phyloP scores from a whole-genome alignment of 1,140 invertebrate species.

The Micrasema longulum region DNA sequence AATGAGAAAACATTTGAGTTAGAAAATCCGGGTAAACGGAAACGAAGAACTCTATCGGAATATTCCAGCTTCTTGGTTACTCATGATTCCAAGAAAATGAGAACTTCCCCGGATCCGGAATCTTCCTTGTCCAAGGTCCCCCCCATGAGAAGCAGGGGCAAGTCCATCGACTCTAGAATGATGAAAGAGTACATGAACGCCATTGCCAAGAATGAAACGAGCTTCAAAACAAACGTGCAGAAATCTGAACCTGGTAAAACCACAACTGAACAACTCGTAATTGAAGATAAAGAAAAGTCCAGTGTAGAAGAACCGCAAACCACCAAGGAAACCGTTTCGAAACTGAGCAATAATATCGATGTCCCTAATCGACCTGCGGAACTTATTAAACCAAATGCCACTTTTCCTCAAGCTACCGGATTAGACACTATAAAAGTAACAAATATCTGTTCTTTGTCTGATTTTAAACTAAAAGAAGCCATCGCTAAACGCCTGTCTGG shows the following conservation, averaged over 20 bases:
- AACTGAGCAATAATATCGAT: no score
- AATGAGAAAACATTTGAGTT: not conserved
- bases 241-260: not conserved
- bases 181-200: constrained; percentile 24
- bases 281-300: constrained; percentile 2
- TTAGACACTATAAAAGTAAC: constrained; percentile 16
- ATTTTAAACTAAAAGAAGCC: not conserved
- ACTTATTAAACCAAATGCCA: not conserved
- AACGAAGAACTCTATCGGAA: constrained; percentile 23
- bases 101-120: not conserved
- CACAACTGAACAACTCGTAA: not conserved
- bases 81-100: constrained; percentile 2
- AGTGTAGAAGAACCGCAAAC: not conserved
- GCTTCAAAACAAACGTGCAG: constrained; percentile 3
- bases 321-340: no score
- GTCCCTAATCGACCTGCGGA: no score
- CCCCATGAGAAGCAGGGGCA: constrained; percentile 11
- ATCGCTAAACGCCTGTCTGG: no score
- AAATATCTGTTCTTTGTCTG: constrained; percentile 11
- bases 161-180: constrained; percentile 19
- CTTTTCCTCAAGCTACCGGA: not conserved
- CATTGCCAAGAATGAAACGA: constrained; percentile 24
- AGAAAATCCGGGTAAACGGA: not conserved
- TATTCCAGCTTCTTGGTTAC: not conserved
- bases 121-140: not conserved